Base-by-base conservation (phyloP, 2,888 invertebrate genomes). In the Spilosoma lubricipeda region DNA sequence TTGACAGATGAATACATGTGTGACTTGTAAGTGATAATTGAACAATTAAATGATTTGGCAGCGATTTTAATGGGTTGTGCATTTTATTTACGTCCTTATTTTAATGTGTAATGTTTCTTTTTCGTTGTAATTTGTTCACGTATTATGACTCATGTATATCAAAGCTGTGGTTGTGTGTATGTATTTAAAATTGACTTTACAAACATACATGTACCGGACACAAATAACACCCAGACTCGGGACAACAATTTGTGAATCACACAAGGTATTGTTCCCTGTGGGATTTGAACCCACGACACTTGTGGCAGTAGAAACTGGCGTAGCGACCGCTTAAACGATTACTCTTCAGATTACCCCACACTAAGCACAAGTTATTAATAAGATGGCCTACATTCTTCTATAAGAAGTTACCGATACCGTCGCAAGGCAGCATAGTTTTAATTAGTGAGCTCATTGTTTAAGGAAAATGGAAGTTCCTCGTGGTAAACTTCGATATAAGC, bases 361-460 rank as follows among this genome's bases (percentile, higher is more conserved):
- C 27, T 67, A 30, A 48, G 3, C 4, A 48, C 45, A 45, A 69
- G 8, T 33, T 56, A 52, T 36, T 71, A 8, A 39, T 66, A 65
- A 66, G 20, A 52, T 66, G 39, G n/a, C 52, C n/a, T 18, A 52
- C 36, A 69, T 69, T 69, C 56, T 69, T 69, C 5, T 8, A 13
- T 11, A 66, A 27, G 71, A 79, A 82, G 42, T 84, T 79, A 45
- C n/a, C 39, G 74, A 82, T 72, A 83, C 33, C 45, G 67, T 66
- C 66, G 18, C 18, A 64, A 52, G 45, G 67, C 64, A 63, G 70
- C 33, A 42, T 56, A 69, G 68, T 75, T 66, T 79, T 82, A 76
- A 84, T 79, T 77, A 77, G 70, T 4, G 65, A 76, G 18, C 67
- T 42, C 52, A 69, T 68, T 74, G 78, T 75, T 79, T 79, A 63